Base-by-base conservation (phyloP, 2,888 invertebrate species). In the Coelopa pilipes region DNA sequence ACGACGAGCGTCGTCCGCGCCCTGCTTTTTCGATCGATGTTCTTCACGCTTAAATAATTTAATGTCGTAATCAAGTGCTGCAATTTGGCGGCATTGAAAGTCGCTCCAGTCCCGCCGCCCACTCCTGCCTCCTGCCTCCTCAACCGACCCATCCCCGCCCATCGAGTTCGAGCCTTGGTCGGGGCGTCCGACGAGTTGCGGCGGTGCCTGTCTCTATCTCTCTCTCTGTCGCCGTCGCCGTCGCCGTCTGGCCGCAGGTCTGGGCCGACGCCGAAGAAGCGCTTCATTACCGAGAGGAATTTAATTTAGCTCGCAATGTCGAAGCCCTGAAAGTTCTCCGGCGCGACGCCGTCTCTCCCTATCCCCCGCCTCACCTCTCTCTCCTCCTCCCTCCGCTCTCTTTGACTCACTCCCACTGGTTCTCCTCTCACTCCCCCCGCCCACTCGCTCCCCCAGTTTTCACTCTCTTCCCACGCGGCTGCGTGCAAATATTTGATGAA, bases 231-330 rank as follows among this genome's bases (percentile, higher is more conserved):
- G 1, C 19, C 17, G 21, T 12, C 59, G 5, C 19, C 59, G 59
- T 19, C 19, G 2, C 65, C 45, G 21, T 34, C 24, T 49, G 17
- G 49, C 19, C 45, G 65, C 12, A 13, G 57, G 62, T 50, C 70
- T 46, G 62, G 17, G 45, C 50, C 50, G 60, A 47, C 70, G 13
- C 24, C 34, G 49, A 57, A 60, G 53, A 53, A 65, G 63, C 46
- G 63, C 70, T 71, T 71, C 71, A 71, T 70, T 70, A 70, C 65
- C 63, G 63, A 65, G 11, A 74, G 72, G 77, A 77, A 74, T 77
- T 77, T 76, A 77, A 76, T 77, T 77, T 77, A 76, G 77, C 77
- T 73, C 69, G 68, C 65, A 66, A 67, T 21, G 17, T 50, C 7
- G 24, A 50, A 46, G 24, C 53, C 50, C 66, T 17, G 50, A 49